phyloP scores from a whole-genome alignment of 2,888 invertebrate species.

The Siphonodentalium dalli region DNA sequence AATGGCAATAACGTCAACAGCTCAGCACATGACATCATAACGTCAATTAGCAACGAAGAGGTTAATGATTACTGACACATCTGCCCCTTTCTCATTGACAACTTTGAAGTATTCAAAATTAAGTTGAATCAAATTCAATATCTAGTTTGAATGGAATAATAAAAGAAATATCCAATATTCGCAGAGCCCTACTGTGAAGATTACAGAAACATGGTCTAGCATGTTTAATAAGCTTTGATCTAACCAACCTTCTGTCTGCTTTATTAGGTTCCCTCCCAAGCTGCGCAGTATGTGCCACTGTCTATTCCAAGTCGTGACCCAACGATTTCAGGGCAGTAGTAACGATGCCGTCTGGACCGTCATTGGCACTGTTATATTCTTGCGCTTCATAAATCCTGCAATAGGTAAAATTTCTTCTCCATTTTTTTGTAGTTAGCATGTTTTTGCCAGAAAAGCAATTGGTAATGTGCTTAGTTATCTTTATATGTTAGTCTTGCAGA shows the following conservation, averaged over 20 bases:
- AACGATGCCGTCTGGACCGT: slow-evolving; percentile 74
- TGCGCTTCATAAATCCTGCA: slow-evolving; percentile 97
- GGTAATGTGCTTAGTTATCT: background rate
- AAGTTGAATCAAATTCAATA: too few relatives aligned
- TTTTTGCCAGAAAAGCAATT: background rate
- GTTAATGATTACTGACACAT: too few relatives aligned
- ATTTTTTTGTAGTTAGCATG: background rate
- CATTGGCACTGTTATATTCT: slow-evolving; percentile 89
- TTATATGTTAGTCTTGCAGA: background rate
- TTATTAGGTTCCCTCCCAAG: slow-evolving; percentile 84
- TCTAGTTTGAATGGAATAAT: too few relatives aligned
- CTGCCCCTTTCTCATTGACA: too few relatives aligned
- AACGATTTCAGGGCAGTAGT: slow-evolving; percentile 62
- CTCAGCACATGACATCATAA: too few relatives aligned
- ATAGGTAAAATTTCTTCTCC: slow-evolving; percentile 70
- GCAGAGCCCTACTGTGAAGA: too few relatives aligned
- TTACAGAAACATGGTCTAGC: too few relatives aligned
- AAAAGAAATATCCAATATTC: too few relatives aligned
- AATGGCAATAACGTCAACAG: too few relatives aligned
- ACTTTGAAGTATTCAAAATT: too few relatives aligned
- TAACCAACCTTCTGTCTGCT: background rate
- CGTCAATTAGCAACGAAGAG: too few relatives aligned
- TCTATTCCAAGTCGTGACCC: slow-evolving; percentile 73
- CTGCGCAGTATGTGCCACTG: slow-evolving; percentile 97
- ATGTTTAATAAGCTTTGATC: too few relatives aligned